Evolutionary conservation across 2,113 vertebrate genomes (phyloP), one percentile per base, ranked within the genome.

Genomic region (Grammomys surdaster): DNA sequence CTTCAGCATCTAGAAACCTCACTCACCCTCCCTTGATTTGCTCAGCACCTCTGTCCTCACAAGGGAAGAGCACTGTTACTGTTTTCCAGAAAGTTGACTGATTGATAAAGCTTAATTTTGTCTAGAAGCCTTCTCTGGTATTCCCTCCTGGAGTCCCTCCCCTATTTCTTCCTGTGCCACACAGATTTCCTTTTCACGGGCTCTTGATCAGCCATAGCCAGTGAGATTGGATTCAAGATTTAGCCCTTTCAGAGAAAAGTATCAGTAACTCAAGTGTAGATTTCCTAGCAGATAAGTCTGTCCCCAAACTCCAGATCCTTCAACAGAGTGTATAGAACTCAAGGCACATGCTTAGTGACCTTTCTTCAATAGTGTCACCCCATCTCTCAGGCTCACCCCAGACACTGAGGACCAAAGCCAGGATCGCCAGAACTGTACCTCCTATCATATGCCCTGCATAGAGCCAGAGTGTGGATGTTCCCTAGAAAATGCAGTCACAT

Each of bases 301-400:
- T 28, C 46, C 43, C 28, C 33, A 93, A 70, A 40, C 54, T 11
- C 56, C n/a, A 40, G 31, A 4, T 28, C 78, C 20, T 60, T 78
- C 43, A 40, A 43, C 0, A 89, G 24, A 86, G 43, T 26, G 31
- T 43, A 14, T 43, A n/a, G 60, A 46, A 28, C 10, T 17, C 43
- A 48, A 6, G 60, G 40, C 60, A 33, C 4, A 2, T 20, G 40
- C 40, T 48, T 20, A 4, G n/a, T 40, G 26, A 81, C 43, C 12
- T 10, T 26, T 56, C 40, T 22, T 70, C 63, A 28, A 6, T 24
- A 70, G 5, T 0, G 0, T 26, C 46, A 60, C 0, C 1, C 0
- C 46, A 43, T 22, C 72, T 92, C 40, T 14, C 5, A 9, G 75
- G 65, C 8, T 77, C 33, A 63, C n/a, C 67, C 56, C 26, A 40